Base-by-base conservation (phyloP, 2,113 vertebrate species). In the Pseudopipra pipra region DNA sequence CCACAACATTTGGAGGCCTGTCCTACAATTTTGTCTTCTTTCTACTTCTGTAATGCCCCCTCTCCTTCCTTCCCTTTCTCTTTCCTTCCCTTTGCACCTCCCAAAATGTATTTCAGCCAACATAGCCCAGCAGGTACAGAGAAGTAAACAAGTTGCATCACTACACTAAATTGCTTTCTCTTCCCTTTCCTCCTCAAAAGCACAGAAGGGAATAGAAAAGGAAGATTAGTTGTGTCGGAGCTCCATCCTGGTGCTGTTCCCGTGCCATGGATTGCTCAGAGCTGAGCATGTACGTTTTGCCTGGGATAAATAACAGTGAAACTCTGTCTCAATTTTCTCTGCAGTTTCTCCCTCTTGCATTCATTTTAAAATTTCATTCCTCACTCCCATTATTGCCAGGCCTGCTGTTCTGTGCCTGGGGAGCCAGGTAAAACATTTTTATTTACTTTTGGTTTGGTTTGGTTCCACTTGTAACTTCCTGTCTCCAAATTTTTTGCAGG, bases 321-420 rank as follows among this genome's bases (percentile, higher is more conserved):
- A 93, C 86, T 94, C 91, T 43, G 79, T 95, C 96, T 95, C 96
- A 90, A 39, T 95, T 94, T 94, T 93, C 96, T 90, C 90, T 87
- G 93, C 93, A 90, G 90, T 95, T 95, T 96, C 83, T 96, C 95
- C 88, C 95, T 77, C 92, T 95, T 95, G 93, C 91, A 84, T 96
- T 96, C 85, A 90, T 95, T 96, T 95, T 86, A 96, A 95, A 93
- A 94, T 95, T 95, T 95, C 88, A 95, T 97, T 96, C 92, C 88
- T 94, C 68, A 11, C 79, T 93, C 83, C 95, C 83, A 90, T 94
- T 96, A 94, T 74, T 96, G 83, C 5, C n/a, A 90, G 82, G 28
- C 44, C 85, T 85, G 85, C 90, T 18, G 14, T 92, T 96, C 39
- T 0, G 0, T 96, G 92, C 96, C 95, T 86, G 54, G 83, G 88